Percentiles rank a stretch among this genome's conserved stretches.
Evolutionary conservation across 1,140 invertebrate species (phyloP).

Genomic region (Eriosoma lanigerum): DNA sequence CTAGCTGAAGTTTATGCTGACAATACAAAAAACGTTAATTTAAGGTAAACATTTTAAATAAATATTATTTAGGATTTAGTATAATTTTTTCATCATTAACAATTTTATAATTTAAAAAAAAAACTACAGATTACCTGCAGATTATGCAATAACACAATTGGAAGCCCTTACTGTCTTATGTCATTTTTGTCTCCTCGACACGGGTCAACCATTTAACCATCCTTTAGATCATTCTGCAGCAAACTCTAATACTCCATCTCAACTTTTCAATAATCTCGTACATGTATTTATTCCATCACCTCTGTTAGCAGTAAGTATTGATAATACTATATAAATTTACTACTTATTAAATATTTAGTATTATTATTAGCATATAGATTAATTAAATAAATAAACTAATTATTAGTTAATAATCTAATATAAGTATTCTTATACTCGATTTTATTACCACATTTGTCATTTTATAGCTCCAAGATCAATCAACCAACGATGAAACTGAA

Average conservation of each 20-base stretch:
- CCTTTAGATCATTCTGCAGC: slow-evolving; percentile 58
- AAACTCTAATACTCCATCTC: slow-evolving; percentile 60
- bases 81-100: too few relatives aligned
- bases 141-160: slow-evolving; percentile 78
- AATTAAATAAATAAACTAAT: too few relatives aligned
- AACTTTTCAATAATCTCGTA: slow-evolving; percentile 80
- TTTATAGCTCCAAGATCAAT: slow-evolving; percentile 47
- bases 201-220: slow-evolving; percentile 67
- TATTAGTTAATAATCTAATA: too few relatives aligned
- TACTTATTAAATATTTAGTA: slow-evolving; percentile 53
- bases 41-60: slow-evolving; percentile 27
- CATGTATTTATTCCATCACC: slow-evolving; percentile 72
- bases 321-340: slow-evolving; percentile 53
- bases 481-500: slow-evolving; percentile 54
- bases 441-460: not conserved
- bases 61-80: not conserved
- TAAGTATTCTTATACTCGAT: not conserved
- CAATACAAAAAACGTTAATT: slow-evolving; percentile 41
- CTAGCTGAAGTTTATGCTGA: slow-evolving; percentile 61
- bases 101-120: too few relatives aligned
- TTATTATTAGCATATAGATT: too few relatives aligned
- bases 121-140: slow-evolving; percentile 63
- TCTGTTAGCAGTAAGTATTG: slow-evolving; percentile 58
- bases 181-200: slow-evolving; percentile 83
- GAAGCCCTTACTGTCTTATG: slow-evolving; percentile 81